Conservation (phyloP, 2,888 invertebrate genomes). For the Augochlorella aurata region DNA sequence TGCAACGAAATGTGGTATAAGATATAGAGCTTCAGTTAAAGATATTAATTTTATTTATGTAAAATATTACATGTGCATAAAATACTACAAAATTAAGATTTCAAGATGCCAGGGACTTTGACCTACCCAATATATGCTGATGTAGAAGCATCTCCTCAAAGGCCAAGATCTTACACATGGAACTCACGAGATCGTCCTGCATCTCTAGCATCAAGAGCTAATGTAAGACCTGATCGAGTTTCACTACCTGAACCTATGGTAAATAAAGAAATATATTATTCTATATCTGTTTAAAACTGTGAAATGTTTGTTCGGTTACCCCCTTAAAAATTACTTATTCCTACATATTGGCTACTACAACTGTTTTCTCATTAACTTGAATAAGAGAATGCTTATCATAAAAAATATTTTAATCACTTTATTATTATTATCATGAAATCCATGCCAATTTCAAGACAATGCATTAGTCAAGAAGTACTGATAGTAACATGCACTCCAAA, state of each 20-base stretch:
- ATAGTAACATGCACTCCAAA: constrained; percentile 1
- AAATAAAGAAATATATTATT: constrained; percentile 46
- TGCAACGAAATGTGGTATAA: constrained; percentile 8
- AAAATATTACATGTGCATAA: constrained; percentile 1
- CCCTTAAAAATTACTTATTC: constrained; percentile 2
- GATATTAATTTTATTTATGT: constrained; percentile 36
- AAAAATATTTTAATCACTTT: constrained; percentile 27
- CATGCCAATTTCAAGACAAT: constrained; percentile 24
- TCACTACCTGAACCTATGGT: constrained; percentile 74
- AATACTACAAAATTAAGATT: constrained; percentile 30
- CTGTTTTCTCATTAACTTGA: not conserved
- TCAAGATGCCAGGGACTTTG: constrained; percentile 78
- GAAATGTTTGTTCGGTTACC: not conserved
- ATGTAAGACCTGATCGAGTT: constrained; percentile 69
- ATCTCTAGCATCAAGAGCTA: constrained; percentile 61
- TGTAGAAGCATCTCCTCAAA: constrained; percentile 74
- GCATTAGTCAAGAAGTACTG: not conserved
- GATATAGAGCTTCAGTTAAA: constrained; percentile 24
- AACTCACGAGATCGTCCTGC: constrained; percentile 66
- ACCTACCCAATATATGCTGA: constrained; percentile 79
- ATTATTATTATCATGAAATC: constrained; percentile 12
- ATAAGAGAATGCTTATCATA: constrained; percentile 14
- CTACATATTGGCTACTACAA: not conserved
- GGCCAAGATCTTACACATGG: constrained; percentile 77
- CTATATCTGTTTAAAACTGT: not conserved